These are phyloP conservation scores for Euschistus heros DNA, from an alignment of 1,140 invertebrate species.

Conservation along the genomic window DNA sequence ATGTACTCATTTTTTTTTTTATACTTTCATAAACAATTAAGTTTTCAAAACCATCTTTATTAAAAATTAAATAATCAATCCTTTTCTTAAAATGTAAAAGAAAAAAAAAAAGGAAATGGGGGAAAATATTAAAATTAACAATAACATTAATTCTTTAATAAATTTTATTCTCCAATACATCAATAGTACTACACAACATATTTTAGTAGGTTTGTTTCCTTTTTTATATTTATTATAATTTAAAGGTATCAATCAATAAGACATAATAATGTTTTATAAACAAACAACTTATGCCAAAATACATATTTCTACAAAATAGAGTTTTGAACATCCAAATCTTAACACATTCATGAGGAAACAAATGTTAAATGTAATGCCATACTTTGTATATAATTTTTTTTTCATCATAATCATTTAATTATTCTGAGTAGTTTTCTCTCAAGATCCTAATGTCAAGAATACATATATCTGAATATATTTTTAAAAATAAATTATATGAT, in stretches of 20 bases:
- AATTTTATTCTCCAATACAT: constrained; percentile 32
- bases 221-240: constrained; percentile 28
- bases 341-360: constrained; percentile 26
- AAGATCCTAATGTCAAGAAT: constrained; percentile 11
- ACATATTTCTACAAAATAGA: constrained; percentile 29
- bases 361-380: constrained; percentile 24
- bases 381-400: constrained; percentile 26
- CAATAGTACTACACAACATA: constrained; percentile 32
- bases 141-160: constrained; percentile 24
- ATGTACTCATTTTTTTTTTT: no score
- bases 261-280: constrained; percentile 27
- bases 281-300: constrained; percentile 29
- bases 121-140: no score
- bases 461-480: constrained; percentile 13
- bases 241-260: constrained; percentile 28
- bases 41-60: no score
- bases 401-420: constrained; percentile 13
- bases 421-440: constrained; percentile 15
- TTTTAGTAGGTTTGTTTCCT: constrained; percentile 30
- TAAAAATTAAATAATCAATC: no score
- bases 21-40: no score
- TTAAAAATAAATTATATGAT: constrained; percentile 17
- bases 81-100: no score
- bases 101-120: no score
- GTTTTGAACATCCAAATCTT: constrained; percentile 26